Evolutionary conservation across 2,888 invertebrate genomes (phyloP).

Genomic region (Archips xylosteana): DNA sequence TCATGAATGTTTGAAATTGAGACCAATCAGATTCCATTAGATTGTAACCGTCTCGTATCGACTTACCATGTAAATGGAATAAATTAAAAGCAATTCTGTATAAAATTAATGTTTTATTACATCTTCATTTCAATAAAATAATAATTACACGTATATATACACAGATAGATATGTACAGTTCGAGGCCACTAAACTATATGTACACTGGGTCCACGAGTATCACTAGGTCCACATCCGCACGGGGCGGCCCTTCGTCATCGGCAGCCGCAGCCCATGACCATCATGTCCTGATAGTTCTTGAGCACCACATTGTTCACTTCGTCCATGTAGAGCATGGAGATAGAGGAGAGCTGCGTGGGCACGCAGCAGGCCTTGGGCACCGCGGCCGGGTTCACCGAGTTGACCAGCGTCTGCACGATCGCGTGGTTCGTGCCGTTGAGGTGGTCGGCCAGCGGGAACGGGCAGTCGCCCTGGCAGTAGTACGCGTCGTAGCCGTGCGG

Average conservation of each 20-base stretch:
- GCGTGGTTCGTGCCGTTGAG: slow-evolving; percentile 99
- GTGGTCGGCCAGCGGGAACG: slow-evolving; percentile 96
- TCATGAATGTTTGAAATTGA: not conserved
- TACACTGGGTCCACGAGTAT: slow-evolving; percentile 83
- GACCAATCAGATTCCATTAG: slow-evolving; percentile 2
- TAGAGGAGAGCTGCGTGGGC: slow-evolving; percentile 96
- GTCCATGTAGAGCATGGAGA: slow-evolving; percentile 98
- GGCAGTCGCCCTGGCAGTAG: slow-evolving; percentile 98
- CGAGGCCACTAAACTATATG: slow-evolving; percentile 81
- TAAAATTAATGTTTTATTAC: slow-evolving; percentile 81
- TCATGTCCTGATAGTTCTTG: slow-evolving; percentile 99
- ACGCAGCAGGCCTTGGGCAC: slow-evolving; percentile 99
- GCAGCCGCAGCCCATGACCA: slow-evolving; percentile 99
- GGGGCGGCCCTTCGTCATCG: slow-evolving; percentile 88
- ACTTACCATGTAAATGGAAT: slow-evolving; percentile 14
- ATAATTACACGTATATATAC: slow-evolving; percentile 84
- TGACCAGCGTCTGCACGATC: slow-evolving; percentile 98
- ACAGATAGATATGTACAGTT: slow-evolving; percentile 80
- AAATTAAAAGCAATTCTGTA: slow-evolving; percentile 47
- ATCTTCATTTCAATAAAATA: slow-evolving; percentile 82
- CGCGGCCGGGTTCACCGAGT: slow-evolving; percentile 95
- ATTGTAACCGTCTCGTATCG: slow-evolving; percentile 1
- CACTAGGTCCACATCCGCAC: slow-evolving; percentile 72
- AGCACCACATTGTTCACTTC: slow-evolving; percentile 97
- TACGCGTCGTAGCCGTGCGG: slow-evolving; percentile 98